phyloP scores from a whole-genome alignment of 2,888 invertebrate genomes.

The Drosophila subsilvestris region DNA sequence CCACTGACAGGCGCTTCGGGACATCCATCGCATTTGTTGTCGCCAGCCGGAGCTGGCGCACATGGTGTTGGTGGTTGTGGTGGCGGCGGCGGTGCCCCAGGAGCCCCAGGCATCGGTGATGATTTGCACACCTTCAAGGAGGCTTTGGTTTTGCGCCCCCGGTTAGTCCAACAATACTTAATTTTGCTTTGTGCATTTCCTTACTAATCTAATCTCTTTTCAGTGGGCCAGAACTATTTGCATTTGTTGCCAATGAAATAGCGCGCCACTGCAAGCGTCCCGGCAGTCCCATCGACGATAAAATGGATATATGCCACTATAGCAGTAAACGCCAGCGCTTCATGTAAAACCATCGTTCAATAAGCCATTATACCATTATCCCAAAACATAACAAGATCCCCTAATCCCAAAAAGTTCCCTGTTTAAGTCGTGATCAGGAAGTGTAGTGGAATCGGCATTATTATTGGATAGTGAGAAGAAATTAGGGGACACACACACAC shows the following conservation, averaged over 20 bases:
- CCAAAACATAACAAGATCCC: conserved; percentile 9
- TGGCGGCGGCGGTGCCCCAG: conserved; percentile 29
- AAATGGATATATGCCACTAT: conserved; percentile 91
- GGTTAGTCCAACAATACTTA: conserved; percentile 58
- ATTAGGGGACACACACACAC: conserved; percentile 22
- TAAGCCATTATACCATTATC: conserved; percentile 3
- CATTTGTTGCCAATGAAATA: conserved; percentile 90
- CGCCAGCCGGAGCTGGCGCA: conserved; percentile 27
- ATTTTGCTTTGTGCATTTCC: not conserved
- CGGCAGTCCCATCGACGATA: conserved; percentile 88
- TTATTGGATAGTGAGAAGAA: not conserved
- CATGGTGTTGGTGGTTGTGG: conserved; percentile 17
- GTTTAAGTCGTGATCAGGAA: not conserved
- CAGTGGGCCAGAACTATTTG: conserved; percentile 87
- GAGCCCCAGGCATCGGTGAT: conserved; percentile 48
- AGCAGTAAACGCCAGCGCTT: conserved; percentile 89
- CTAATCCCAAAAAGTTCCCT: not conserved
- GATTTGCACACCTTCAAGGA: conserved; percentile 90
- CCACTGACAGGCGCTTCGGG: conserved; percentile 45
- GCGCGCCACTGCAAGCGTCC: conserved; percentile 89
- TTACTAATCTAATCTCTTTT: conserved; percentile 12
- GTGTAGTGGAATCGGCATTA: not conserved
- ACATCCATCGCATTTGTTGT: conserved; percentile 53
- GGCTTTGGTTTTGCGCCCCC: conserved; percentile 87
- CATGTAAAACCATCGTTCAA: conserved; percentile 85